Percentiles rank a stretch among this genome's conserved stretches.
Evolutionary conservation across 2,797 vertebrate species (phyloP).

Genomic region (Sebastes cheni): DNA sequence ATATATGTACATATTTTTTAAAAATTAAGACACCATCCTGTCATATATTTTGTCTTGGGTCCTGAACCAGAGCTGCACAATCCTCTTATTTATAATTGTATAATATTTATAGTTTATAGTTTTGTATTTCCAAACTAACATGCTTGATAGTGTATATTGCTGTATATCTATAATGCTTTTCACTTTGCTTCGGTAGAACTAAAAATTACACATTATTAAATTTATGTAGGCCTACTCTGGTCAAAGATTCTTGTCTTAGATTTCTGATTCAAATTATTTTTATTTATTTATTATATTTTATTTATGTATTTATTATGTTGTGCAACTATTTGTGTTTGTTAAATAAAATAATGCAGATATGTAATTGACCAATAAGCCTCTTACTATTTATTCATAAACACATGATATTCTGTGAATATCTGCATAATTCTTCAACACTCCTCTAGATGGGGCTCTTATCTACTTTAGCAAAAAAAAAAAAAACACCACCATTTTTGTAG

Average conservation of each 20-base stretch:
- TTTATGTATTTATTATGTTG: neutral
- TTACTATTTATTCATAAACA: neutral
- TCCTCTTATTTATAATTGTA: no score
- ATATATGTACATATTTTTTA: no score
- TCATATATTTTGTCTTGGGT: neutral
- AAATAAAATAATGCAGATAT: neutral
- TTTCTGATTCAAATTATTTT: neutral
- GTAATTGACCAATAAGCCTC: neutral
- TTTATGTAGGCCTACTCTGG: neutral
- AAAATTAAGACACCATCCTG: neutral
- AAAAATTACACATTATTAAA: neutral
- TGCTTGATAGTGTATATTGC: neutral
- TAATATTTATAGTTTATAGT: neutral
- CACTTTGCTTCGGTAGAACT: neutral
- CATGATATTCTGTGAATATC: neutral
- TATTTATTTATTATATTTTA: neutral
- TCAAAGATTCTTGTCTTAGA: neutral
- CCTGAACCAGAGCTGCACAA: neutral
- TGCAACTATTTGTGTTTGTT: neutral
- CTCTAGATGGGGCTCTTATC: neutral
- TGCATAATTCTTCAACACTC: neutral
- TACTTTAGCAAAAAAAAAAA: neutral
- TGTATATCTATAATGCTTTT: neutral
- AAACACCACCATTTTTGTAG: constrained; percentile 33
- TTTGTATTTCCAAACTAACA: neutral